phyloP scores from a whole-genome alignment of 2,888 invertebrate genomes.

The Hecatera dysodea region DNA sequence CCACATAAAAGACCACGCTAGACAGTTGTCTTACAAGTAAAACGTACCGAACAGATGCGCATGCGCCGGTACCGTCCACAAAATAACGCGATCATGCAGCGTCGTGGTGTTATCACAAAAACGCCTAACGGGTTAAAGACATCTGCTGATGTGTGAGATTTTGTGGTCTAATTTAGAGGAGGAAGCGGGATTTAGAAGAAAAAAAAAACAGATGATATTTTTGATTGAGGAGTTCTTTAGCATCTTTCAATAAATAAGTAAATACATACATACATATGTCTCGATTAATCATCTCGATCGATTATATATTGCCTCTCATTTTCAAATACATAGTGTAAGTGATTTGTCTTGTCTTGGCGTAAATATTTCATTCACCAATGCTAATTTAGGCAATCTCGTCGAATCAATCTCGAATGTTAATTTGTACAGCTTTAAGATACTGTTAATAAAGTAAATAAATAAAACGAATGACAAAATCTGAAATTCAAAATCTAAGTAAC shows the following conservation, averaged over 20 bases:
- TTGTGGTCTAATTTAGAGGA: conserved; percentile 43
- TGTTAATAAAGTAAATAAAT: background rate
- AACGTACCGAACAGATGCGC: conserved; percentile 67
- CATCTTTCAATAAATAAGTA: background rate
- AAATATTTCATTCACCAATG: background rate
- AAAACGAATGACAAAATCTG: too few relatives aligned
- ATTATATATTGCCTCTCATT: too few relatives aligned
- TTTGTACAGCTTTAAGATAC: background rate
- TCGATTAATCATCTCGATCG: too few relatives aligned
- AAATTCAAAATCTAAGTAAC: too few relatives aligned
- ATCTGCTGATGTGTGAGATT: conserved; percentile 76
- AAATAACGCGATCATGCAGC: conserved; percentile 64
- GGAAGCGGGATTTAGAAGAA: background rate
- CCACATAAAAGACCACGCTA: conserved; percentile 43
- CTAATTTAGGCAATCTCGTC: background rate
- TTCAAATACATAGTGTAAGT: too few relatives aligned
- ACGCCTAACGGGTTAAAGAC: conserved; percentile 80
- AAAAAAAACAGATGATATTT: background rate
- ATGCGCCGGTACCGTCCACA: conserved; percentile 63
- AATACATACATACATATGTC: too few relatives aligned
- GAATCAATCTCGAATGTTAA: background rate
- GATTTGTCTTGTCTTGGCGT: too few relatives aligned
- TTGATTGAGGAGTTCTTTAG: background rate
- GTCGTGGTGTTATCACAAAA: conserved; percentile 73
- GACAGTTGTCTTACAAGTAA: conserved; percentile 49